Percentiles rank a stretch among this genome's conserved stretches.
phyloP scores from a whole-genome alignment of 2,888 invertebrate genomes.

The Heliconius hortense region DNA sequence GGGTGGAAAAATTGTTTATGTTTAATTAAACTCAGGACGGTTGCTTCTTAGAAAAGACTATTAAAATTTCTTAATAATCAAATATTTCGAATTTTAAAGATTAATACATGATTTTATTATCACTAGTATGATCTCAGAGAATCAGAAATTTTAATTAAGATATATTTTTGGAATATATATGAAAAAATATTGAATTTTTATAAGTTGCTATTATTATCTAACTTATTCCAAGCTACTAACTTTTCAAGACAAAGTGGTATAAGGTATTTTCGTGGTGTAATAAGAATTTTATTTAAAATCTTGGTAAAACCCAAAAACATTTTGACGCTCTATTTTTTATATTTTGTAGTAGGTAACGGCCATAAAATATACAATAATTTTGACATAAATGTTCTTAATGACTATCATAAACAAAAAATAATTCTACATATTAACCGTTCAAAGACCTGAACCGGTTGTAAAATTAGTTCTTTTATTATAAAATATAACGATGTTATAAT shows the following conservation, averaged over 20 bases:
- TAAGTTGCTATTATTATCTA: too few relatives aligned
- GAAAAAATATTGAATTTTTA: too few relatives aligned
- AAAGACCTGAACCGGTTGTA: constrained; percentile 23
- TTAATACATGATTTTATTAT: too few relatives aligned
- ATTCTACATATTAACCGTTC: constrained; percentile 10
- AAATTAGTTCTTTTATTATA: constrained; percentile 15
- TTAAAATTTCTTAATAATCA: neutral
- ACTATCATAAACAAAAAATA: neutral
- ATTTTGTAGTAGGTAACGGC: neutral
- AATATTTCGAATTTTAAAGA: neutral
- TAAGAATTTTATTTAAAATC: neutral
- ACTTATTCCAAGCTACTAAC: too few relatives aligned
- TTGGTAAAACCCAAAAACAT: neutral
- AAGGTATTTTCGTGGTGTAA: too few relatives aligned
- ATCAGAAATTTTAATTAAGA: too few relatives aligned
- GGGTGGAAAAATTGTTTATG: neutral
- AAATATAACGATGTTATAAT: neutral
- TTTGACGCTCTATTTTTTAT: neutral
- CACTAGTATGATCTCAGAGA: too few relatives aligned
- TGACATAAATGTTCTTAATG: constrained; percentile 2
- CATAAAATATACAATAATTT: neutral
- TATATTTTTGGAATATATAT: too few relatives aligned
- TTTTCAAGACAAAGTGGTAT: too few relatives aligned
- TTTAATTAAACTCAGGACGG: neutral
- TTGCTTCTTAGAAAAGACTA: neutral